Evolutionary conservation across 2,797 vertebrate species (phyloP).

Genomic region (Benthosema pterotum): DNA sequence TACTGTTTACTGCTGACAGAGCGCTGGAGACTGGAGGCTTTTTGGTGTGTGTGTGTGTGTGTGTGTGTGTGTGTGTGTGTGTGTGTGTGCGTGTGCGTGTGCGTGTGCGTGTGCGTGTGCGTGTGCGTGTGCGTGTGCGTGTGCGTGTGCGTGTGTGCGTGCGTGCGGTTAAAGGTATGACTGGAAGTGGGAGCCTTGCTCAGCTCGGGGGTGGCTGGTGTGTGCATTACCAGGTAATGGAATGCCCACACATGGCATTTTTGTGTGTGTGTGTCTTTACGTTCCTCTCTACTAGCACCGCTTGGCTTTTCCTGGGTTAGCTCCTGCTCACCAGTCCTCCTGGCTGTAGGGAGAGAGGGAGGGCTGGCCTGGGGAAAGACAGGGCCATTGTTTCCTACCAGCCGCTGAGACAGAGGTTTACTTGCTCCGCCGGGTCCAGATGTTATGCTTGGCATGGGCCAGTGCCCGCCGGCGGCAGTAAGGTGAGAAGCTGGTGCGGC

Average conservation of each 20-base stretch:
- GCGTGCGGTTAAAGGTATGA: conserved; percentile 43
- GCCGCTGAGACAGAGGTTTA: conserved; percentile 48
- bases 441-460: conserved; percentile 60
- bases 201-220: conserved; percentile 30
- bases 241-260: conserved; percentile 36
- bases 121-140: conserved; percentile 10
- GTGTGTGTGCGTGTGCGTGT: too few relatives aligned
- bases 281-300: too few relatives aligned
- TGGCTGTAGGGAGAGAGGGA: too few relatives aligned
- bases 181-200: conserved; percentile 40
- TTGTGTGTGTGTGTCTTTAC: background rate
- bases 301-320: too few relatives aligned
- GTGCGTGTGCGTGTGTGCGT: conserved; percentile 23
- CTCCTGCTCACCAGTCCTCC: too few relatives aligned
- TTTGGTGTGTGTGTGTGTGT: background rate
- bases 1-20: conserved; percentile 54
- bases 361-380: conserved; percentile 31
- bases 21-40: conserved; percentile 22
- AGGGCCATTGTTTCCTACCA: conserved; percentile 55
- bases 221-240: conserved; percentile 23
- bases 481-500: conserved; percentile 50
- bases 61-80: conserved; percentile 11
- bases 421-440: conserved; percentile 41
- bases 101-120: background rate
- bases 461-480: conserved; percentile 21